A percentile compares a stretch with the other conserved stretches of the same genome.
Conservation (phyloP, 2,113 vertebrate genomes). For the Bufo gargarizans region DNA sequence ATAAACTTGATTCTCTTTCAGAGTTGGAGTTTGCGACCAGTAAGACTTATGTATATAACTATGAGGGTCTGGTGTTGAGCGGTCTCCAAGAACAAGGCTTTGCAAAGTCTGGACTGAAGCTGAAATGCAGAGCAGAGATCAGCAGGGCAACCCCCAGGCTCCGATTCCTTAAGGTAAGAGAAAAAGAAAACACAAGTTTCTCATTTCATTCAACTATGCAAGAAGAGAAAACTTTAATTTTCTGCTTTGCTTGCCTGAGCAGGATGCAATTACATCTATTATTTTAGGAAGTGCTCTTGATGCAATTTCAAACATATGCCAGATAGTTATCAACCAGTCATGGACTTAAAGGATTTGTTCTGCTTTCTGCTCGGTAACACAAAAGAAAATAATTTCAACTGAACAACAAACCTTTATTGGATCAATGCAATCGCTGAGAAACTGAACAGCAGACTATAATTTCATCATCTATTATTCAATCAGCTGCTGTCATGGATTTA, state of each 20-base stretch:
- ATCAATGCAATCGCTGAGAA: conserved; percentile 70
- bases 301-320: conserved; percentile 71
- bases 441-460: conserved; percentile 66
- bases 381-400: conserved; percentile 71
- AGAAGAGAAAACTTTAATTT: conserved; percentile 67
- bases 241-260: conserved; percentile 65
- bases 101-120: conserved; percentile 67
- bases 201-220: conserved; percentile 62
- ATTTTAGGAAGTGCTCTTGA: conserved; percentile 66
- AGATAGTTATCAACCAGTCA: conserved; percentile 72
- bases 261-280: conserved; percentile 66
- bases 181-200: conserved; percentile 64
- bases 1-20: conserved; percentile 60
- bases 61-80: conserved; percentile 64
- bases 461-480: conserved; percentile 65
- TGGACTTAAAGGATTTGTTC: conserved; percentile 71
- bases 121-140: conserved; percentile 69
- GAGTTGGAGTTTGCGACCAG: conserved; percentile 63
- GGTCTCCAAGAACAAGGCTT: conserved; percentile 63
- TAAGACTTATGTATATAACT: conserved; percentile 64
- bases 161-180: conserved; percentile 70
- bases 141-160: conserved; percentile 65
- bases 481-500: conserved; percentile 21
- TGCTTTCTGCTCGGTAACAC: conserved; percentile 69
- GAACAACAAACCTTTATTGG: conserved; percentile 66